Conservation (phyloP, 2,888 invertebrate genomes). For the Philereme vetulata region DNA sequence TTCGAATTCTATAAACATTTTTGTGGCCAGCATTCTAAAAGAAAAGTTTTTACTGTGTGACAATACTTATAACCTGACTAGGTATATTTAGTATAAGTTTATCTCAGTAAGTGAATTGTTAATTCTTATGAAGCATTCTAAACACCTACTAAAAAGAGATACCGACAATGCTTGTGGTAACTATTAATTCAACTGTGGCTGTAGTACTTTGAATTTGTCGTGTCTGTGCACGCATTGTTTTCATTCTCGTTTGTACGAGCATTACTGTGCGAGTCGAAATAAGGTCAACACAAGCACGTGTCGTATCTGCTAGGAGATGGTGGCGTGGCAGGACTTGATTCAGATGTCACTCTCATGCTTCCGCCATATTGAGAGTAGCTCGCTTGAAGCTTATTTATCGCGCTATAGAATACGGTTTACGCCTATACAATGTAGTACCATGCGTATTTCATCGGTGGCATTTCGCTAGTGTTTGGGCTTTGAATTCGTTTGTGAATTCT, state of each 20-base stretch:
- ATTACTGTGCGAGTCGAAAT: conserved; percentile 15
- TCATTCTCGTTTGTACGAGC: not conserved
- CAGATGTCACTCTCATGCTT: conserved; percentile 59
- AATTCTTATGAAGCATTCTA: too few relatives aligned
- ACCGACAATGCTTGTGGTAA: too few relatives aligned
- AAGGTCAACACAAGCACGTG: conserved; percentile 33
- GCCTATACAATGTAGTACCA: conserved; percentile 22
- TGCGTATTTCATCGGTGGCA: conserved; percentile 17
- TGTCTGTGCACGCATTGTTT: conserved; percentile 5
- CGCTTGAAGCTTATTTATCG: conserved; percentile 41
- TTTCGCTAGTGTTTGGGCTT: conserved; percentile 13
- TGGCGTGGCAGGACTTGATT: conserved; percentile 48
- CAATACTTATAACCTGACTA: too few relatives aligned
- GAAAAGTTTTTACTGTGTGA: too few relatives aligned
- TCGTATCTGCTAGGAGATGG: conserved; percentile 36
- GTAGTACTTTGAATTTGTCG: not conserved
- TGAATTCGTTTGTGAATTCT: conserved; percentile 10
- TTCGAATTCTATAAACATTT: too few relatives aligned
- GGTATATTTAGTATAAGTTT: too few relatives aligned
- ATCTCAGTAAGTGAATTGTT: too few relatives aligned
- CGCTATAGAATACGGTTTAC: conserved; percentile 28
- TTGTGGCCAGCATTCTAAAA: too few relatives aligned
- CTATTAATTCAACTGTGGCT: too few relatives aligned
- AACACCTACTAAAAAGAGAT: too few relatives aligned
- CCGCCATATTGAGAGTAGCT: conserved; percentile 47